Base-by-base conservation (phyloP, 2,888 invertebrate species). In the Seira sanloemensis region DNA sequence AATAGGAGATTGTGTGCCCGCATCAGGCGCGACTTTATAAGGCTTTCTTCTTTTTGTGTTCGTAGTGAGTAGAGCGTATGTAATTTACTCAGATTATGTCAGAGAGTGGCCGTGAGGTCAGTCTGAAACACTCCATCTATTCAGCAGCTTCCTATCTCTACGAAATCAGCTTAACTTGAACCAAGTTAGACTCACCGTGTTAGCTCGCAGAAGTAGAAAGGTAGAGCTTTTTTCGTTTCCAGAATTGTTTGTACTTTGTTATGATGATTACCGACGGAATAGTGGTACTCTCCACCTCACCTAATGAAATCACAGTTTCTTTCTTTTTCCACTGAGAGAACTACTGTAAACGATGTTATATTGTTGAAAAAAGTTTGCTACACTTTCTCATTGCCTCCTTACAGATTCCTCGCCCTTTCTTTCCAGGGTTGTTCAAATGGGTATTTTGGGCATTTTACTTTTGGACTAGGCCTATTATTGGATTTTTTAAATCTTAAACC, bases 1-100 rank as follows among this genome's bases (percentile, higher is more conserved):
- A 58, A 58, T 18, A 58, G 2, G 58, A 18, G n/a, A 58, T 58
- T 58, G 16, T 18, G n/a, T 58, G 58, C 58, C 58, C 58, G 58
- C 58, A 58, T 37, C 12, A 37, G 4, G 37, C 12, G 37, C 37
- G n/a, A 71, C 58, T 62, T 65, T 76, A 67, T 69, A 77, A 69
- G 68, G 58, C 58, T 18, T 58, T 26, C 68, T 24, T 66, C 23
- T 23, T 26, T 68, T 68, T 25, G n/a, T 18, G 68, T 23, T 23
- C 66, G 19, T 50, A 37, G 66, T 26, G 1, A 69, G 54, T 69
- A 67, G n/a, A 66, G 72, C 65, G 66, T 79, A 66, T 66, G 75
- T 81, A 81, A 81, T 81, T 81, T 81, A 81, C 81, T 81, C 81
- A 81, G 81, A 81, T 81, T 81, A 81, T 81, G 81, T 81, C 81